Evolutionary conservation across 2,797 vertebrate species (phyloP).

Genomic region (Poecile montanus): DNA sequence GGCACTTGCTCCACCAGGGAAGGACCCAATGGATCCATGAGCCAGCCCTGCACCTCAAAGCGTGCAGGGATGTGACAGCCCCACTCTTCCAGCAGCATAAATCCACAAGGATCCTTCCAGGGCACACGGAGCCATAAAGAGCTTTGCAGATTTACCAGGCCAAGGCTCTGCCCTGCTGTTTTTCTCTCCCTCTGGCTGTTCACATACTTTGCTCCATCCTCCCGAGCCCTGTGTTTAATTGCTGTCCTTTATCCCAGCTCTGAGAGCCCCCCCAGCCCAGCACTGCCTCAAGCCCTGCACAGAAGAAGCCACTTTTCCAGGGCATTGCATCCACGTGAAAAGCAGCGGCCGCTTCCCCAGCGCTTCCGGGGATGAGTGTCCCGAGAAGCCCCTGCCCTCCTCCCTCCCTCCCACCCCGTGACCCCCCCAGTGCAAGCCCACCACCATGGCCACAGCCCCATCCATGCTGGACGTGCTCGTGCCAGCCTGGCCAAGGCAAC

Average conservation of each 20-base stretch:
- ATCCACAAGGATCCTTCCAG: neutral
- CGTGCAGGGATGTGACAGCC: neutral
- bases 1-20: neutral
- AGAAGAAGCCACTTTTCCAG: neutral
- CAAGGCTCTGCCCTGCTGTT: neutral
- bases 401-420: neutral
- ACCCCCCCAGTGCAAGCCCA: neutral
- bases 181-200: neutral
- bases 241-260: neutral
- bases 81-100: neutral
- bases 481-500: neutral
- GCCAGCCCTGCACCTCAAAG: neutral
- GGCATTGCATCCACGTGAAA: neutral
- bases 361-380: neutral
- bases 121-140: neutral
- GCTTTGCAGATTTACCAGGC: neutral
- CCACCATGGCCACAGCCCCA: rapidly evolving
- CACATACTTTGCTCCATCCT: neutral
- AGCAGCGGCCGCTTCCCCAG: neutral
- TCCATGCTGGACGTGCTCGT: rapidly evolving
- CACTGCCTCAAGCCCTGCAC: neutral
- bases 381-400: neutral
- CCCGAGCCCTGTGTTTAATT: neutral
- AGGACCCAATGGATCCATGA: neutral
- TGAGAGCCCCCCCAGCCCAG: neutral